Evolutionary conservation across 1,140 invertebrate genomes (phyloP).

Genomic region (Hycleus cichorii): DNA sequence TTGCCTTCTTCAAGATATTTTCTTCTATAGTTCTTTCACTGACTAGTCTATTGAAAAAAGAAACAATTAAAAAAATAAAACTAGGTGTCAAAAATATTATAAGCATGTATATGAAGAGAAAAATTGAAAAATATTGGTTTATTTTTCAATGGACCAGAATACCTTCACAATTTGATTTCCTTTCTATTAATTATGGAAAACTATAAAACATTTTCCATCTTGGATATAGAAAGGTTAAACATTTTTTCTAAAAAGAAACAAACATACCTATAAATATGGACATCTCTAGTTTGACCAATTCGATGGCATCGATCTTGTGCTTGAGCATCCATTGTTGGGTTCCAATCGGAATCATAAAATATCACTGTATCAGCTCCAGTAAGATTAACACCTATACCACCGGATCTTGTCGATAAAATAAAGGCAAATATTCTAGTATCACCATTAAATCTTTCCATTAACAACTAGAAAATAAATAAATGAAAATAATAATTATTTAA

Average conservation of each 20-base stretch:
- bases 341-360: conserved; percentile 99
- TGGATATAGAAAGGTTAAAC: conserved; percentile 4
- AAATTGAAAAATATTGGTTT: not conserved
- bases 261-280: conserved; percentile 86
- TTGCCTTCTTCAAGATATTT: conserved; percentile 98
- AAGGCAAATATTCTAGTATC: conserved; percentile 95
- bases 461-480: conserved; percentile 46
- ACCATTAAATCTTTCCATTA: conserved; percentile 98
- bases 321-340: conserved; percentile 99
- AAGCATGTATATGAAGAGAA: not conserved
- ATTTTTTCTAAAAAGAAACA: not conserved
- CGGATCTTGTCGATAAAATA: conserved; percentile 95
- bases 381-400: conserved; percentile 97
- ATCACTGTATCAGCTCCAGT: conserved; percentile 99
- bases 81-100: not conserved
- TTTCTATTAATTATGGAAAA: conserved; percentile 10
- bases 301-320: conserved; percentile 98
- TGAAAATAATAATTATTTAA: conserved; percentile 1
- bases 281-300: conserved; percentile 98
- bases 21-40: conserved; percentile 98
- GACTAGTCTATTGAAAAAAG: conserved; percentile 59
- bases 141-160: not conserved
- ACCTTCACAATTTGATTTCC: not conserved
- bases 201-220: not conserved
- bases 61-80: not conserved